Percentiles rank a stretch among this genome's conserved stretches.
phyloP scores from a whole-genome alignment of 2,797 vertebrate genomes.

The Pelochelys cantorii region DNA sequence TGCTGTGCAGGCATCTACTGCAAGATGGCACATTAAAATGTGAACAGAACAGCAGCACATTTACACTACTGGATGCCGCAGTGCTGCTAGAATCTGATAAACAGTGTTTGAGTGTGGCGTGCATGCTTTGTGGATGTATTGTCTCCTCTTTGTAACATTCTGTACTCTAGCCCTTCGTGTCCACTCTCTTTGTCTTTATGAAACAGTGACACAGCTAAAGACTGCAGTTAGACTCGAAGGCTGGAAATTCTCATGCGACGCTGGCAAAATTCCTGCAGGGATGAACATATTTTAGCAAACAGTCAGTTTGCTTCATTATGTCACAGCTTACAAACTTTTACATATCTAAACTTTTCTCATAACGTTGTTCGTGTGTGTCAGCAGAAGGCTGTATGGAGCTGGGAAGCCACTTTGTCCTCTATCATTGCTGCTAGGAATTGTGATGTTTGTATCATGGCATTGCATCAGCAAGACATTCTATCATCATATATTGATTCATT shows the following conservation, averaged over 20 bases:
- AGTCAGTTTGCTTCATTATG: fast-evolving
- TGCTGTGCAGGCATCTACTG: constrained; percentile 78
- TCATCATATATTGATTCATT: fast-evolving
- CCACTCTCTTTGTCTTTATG: neutral
- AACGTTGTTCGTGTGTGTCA: fast-evolving
- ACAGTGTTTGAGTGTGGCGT: constrained; percentile 58
- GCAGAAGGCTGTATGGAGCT: fast-evolving
- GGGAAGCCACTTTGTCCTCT: neutral
- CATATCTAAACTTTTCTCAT: neutral
- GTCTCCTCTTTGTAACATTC: constrained; percentile 8
- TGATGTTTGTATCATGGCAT: fast-evolving
- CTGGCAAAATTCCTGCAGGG: neutral
- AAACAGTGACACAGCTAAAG: neutral
- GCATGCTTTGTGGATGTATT: constrained; percentile 58
- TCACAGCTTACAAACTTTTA: neutral
- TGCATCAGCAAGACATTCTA: fast-evolving
- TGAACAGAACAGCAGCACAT: constrained; percentile 74
- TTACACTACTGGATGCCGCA: constrained; percentile 74
- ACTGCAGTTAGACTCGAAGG: fast-evolving
- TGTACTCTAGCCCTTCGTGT: neutral
- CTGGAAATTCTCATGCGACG: neutral
- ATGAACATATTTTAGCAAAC: fast-evolving
- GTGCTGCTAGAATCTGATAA: constrained; percentile 73
- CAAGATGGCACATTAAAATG: constrained; percentile 77
- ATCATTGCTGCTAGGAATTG: neutral